A percentile compares a stretch with the other conserved stretches of the same genome.
Evolutionary conservation across 1,140 invertebrate genomes (phyloP).

Genomic region (Berghia stephanieae): DNA sequence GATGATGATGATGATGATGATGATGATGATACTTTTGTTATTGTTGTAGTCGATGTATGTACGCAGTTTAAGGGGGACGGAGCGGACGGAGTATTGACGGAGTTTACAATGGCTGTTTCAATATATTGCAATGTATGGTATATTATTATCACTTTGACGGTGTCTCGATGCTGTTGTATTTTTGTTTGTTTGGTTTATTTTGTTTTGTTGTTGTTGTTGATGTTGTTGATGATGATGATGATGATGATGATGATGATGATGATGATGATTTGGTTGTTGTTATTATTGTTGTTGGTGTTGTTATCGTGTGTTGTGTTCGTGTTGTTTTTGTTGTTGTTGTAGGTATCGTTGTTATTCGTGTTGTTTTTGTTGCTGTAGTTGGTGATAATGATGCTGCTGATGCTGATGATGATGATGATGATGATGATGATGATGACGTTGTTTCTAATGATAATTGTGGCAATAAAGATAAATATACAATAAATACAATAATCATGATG

Average conservation of each 20-base stretch:
- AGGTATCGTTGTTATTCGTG: neutral
- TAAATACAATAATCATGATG: too few species aligned
- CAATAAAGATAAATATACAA: neutral
- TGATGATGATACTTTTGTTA: neutral
- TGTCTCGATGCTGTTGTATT: too few species aligned
- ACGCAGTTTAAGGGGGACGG: too few species aligned
- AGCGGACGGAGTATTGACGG: too few species aligned
- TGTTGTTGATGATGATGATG: neutral
- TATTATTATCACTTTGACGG: too few species aligned
- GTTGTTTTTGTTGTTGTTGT: neutral
- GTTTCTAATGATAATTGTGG: neutral
- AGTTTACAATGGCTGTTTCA: too few species aligned
- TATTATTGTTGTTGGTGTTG: neutral
- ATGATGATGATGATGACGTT: neutral
- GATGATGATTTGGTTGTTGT: neutral
- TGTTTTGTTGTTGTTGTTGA: neutral
- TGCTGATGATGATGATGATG: neutral
- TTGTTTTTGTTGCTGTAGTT: neutral
- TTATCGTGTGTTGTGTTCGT: neutral
- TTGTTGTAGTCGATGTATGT: too few species aligned
- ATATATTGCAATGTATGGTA: too few species aligned
- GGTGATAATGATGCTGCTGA: neutral
- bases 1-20: conserved; percentile 2
- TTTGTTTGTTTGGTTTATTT: too few species aligned
- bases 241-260: conserved; percentile 2